Percentiles rank a stretch among this genome's conserved stretches.
These are phyloP conservation scores for Petromus typicus DNA, from an alignment of 2,113 vertebrate species.

Conservation along the genomic window DNA sequence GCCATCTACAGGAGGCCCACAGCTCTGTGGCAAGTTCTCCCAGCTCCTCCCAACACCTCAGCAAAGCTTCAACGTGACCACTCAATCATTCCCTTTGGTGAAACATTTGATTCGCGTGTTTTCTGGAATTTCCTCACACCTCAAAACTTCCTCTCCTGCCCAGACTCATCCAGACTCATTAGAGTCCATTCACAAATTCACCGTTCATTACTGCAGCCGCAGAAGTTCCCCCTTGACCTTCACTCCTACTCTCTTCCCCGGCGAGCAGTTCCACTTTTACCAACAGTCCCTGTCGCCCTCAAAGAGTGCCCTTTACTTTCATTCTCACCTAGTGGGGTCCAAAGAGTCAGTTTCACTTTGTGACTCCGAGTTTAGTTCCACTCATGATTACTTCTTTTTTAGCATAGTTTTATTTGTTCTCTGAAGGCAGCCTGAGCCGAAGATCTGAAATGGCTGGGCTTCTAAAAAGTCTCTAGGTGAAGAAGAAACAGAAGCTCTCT, in stretches of 20 bases:
- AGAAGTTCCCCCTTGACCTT: conserved; percentile 74
- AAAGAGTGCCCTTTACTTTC: conserved; percentile 66
- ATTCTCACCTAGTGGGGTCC: conserved; percentile 44
- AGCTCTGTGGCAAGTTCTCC: not conserved
- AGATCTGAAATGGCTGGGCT: not conserved
- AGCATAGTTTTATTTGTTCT: not conserved
- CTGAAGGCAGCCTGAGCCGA: not conserved
- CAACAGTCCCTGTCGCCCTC: not conserved
- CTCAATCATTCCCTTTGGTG: not conserved
- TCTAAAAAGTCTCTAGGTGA: not conserved
- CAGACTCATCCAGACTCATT: not conserved
- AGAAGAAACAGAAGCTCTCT: not conserved
- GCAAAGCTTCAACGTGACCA: not conserved
- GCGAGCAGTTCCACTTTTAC: conserved; percentile 48
- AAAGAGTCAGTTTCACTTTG: conserved; percentile 47
- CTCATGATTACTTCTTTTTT: not conserved
- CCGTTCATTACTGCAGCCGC: not conserved
- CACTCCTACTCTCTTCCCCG: conserved; percentile 65
- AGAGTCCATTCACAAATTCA: conserved; percentile 54
- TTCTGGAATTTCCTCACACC: conserved; percentile 69
- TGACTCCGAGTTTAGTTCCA: not conserved
- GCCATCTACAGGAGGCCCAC: accelerated
- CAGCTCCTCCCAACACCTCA: not conserved
- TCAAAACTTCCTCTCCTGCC: conserved; percentile 28
- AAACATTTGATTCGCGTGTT: conserved; percentile 42